phyloP scores from a whole-genome alignment of 1,140 invertebrate genomes.

The Sinella curviseta region DNA sequence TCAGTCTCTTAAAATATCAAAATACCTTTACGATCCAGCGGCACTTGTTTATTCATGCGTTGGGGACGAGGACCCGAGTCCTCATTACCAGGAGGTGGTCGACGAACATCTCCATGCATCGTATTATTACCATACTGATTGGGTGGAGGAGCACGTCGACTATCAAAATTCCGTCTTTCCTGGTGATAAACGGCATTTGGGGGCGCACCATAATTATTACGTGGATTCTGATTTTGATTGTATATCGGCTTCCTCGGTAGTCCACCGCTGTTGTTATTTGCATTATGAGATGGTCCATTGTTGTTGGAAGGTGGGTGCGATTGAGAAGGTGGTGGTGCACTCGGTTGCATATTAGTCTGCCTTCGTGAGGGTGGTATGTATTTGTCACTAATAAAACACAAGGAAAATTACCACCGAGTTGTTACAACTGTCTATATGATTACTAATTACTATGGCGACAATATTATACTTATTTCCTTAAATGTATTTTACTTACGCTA shows the following conservation, averaged over 20 bases:
- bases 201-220: conserved; percentile 31
- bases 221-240: conserved; percentile 35
- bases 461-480: background rate
- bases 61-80: background rate
- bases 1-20: background rate
- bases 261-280: conserved; percentile 32
- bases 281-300: conserved; percentile 37
- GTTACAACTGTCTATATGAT: too few relatives aligned
- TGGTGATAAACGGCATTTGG: conserved; percentile 40
- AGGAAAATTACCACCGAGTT: background rate
- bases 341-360: conserved; percentile 46
- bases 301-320: conserved; percentile 37
- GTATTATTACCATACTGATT: conserved; percentile 17
- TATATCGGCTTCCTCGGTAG: conserved; percentile 33
- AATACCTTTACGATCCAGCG: conserved; percentile 37
- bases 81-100: background rate
- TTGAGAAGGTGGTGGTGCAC: conserved; percentile 15
- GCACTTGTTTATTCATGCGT: conserved; percentile 22
- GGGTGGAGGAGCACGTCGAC: conserved; percentile 24
- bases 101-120: background rate
- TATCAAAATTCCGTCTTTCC: conserved; percentile 20
- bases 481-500: background rate
- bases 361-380: conserved; percentile 74
- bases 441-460: background rate
- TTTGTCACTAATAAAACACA: conserved; percentile 59